These are phyloP conservation scores for Lampris megalopsis DNA, from an alignment of 2,113 vertebrate genomes.

Conservation along the genomic window DNA sequence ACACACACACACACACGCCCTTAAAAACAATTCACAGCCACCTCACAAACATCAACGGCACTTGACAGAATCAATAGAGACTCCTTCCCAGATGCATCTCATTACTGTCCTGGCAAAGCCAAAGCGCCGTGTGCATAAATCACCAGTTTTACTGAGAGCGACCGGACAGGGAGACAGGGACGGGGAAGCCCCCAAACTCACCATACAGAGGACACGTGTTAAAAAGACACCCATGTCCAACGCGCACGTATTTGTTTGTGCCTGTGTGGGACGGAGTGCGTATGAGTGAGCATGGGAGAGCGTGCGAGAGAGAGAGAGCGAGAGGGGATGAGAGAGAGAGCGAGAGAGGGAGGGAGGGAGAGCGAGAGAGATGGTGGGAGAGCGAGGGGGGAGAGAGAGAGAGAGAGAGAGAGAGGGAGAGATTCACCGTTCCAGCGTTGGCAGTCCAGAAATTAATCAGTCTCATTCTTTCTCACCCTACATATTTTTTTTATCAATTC, in stretches of 20 bases:
- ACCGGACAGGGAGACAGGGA: slow-evolving; percentile 42
- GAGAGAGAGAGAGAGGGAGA: background rate
- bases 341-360: background rate
- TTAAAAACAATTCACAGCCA: slow-evolving; percentile 14
- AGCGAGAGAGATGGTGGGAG: slow-evolving; percentile 16
- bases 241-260: background rate
- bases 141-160: slow-evolving; percentile 52
- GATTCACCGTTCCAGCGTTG: background rate
- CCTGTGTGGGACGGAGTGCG: slow-evolving; percentile 4
- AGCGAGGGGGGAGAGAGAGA: background rate
- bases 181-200: slow-evolving; percentile 45
- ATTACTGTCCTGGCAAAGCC: slow-evolving; percentile 23
- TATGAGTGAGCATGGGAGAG: background rate
- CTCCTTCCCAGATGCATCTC: slow-evolving; percentile 37
- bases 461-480: slow-evolving; percentile 63
- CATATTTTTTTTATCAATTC: slow-evolving; percentile 60
- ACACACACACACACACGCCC: slow-evolving; percentile 1
- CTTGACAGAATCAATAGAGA: slow-evolving; percentile 43
- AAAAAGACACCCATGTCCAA: slow-evolving; percentile 40
- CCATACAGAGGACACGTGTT: slow-evolving; percentile 43
- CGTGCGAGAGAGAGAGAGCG: slow-evolving; percentile 11
- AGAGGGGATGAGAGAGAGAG: slow-evolving; percentile 1
- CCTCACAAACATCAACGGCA: slow-evolving; percentile 40
- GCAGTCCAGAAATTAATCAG: slow-evolving; percentile 67
- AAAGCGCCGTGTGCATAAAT: slow-evolving; percentile 28